phyloP scores from a whole-genome alignment of 2,797 vertebrate genomes.

The Philypnodon macrostomus region DNA sequence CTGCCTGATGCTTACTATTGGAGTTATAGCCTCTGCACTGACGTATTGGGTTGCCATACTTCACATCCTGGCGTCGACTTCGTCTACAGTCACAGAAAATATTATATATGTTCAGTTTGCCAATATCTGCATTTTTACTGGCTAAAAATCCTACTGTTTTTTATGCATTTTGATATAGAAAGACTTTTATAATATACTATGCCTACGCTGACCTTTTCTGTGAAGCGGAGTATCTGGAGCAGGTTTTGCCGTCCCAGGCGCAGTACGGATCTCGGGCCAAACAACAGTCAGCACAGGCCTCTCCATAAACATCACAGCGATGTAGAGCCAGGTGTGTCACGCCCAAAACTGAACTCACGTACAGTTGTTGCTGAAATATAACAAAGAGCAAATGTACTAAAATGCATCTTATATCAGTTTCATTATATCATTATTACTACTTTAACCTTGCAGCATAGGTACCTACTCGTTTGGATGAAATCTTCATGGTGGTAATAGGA shows the following conservation, averaged over 20 bases:
- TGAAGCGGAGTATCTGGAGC: conserved; percentile 93
- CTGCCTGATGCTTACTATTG: conserved; percentile 78
- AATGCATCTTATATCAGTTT: background rate
- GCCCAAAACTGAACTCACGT: conserved; percentile 88
- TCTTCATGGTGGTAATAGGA: conserved; percentile 95
- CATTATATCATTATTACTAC: background rate
- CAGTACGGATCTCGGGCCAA: conserved; percentile 96
- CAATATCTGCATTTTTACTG: background rate
- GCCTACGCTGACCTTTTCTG: conserved; percentile 88
- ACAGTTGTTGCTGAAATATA: conserved; percentile 90
- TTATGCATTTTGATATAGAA: no score
- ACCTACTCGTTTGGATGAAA: conserved; percentile 96
- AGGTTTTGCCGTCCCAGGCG: conserved; percentile 96
- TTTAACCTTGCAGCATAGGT: background rate
- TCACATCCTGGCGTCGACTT: conserved; percentile 92
- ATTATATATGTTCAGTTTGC: background rate
- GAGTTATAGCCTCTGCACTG: conserved; percentile 97
- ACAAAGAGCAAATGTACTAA: background rate
- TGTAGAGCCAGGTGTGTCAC: conserved; percentile 96
- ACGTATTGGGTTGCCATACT: conserved; percentile 95
- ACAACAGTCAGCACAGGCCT: conserved; percentile 96
- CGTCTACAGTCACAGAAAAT: conserved; percentile 74
- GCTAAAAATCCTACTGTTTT: background rate
- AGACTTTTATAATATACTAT: no score
- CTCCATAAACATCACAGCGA: conserved; percentile 92